These are phyloP conservation scores for Cygnus buccinator DNA, from an alignment of 2,113 vertebrate genomes.

Conservation along the genomic window DNA sequence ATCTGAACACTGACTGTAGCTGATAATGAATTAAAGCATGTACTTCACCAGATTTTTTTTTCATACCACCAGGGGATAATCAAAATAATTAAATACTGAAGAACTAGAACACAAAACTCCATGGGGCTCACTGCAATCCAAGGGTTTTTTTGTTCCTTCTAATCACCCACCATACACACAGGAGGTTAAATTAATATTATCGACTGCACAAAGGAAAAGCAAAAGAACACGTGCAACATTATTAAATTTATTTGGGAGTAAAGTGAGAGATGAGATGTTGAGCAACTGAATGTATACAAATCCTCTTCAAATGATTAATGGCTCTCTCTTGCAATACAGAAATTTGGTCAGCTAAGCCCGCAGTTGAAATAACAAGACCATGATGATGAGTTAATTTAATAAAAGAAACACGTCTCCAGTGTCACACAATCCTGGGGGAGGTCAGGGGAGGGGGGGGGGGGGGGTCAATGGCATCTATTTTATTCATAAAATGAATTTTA, in stretches of 20 bases:
- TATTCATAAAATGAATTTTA: neutral
- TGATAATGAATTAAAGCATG: slow-evolving; percentile 17
- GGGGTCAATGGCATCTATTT: neutral
- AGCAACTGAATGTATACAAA: slow-evolving; percentile 21
- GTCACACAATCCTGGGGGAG: neutral
- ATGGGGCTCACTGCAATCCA: neutral
- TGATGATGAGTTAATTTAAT: slow-evolving; percentile 33
- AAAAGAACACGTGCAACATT: slow-evolving; percentile 19
- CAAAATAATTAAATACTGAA: slow-evolving; percentile 51
- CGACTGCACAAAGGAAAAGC: slow-evolving; percentile 32
- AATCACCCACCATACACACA: neutral
- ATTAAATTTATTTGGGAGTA: slow-evolving; percentile 45
- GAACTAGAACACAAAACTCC: slow-evolving; percentile 21
- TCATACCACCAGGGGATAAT: neutral
- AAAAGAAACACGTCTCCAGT: slow-evolving; percentile 5
- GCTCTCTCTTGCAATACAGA: slow-evolving; percentile 30
- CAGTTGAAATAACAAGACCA: slow-evolving; percentile 50
- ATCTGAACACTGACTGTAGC: neutral
- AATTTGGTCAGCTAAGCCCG: slow-evolving; percentile 21
- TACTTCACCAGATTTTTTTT: slow-evolving; percentile 10
- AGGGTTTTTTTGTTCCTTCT: slow-evolving; percentile 19
- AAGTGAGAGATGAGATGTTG: slow-evolving; percentile 41
- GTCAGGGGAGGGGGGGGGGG: rapidly evolving
- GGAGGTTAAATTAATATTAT: slow-evolving; percentile 47
- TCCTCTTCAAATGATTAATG: slow-evolving; percentile 42